Evolutionary conservation across 2,113 vertebrate genomes (phyloP).

Genomic region (Amblyopsis rosae): DNA sequence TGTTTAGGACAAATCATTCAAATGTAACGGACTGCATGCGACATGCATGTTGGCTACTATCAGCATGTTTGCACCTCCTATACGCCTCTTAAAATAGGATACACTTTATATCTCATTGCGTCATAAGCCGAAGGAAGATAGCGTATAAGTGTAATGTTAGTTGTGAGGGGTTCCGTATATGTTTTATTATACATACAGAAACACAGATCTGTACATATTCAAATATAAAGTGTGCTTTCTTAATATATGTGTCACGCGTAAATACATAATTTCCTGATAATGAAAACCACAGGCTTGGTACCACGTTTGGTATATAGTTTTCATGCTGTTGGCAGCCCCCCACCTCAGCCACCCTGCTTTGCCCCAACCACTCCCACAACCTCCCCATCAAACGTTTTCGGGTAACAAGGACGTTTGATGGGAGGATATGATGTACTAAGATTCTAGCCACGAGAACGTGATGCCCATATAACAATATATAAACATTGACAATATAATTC

Average conservation of each 20-base stretch:
- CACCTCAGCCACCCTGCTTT: background rate
- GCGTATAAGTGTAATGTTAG: constrained; percentile 11
- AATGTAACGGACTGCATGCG: no score
- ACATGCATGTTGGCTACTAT: constrained; percentile 1
- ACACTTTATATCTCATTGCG: constrained; percentile 4
- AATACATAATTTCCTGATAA: constrained; percentile 39
- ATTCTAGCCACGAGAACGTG: background rate
- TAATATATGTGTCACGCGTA: constrained; percentile 27
- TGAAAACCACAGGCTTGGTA: constrained; percentile 60
- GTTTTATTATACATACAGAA: background rate
- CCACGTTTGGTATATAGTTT: constrained; percentile 34
- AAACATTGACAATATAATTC: background rate
- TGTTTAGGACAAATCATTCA: no score
- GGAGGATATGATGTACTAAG: constrained; percentile 50
- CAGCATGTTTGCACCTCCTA: constrained; percentile 30
- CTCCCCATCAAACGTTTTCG: constrained; percentile 36
- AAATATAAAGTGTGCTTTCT: background rate
- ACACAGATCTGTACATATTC: no score
- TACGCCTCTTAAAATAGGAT: constrained; percentile 10
- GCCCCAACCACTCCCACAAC: constrained; percentile 48
- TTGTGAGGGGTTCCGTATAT: background rate
- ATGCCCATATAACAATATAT: background rate
- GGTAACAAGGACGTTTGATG: constrained; percentile 44
- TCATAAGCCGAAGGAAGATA: constrained; percentile 25
- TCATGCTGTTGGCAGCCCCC: constrained; percentile 8